Conservation (phyloP, 2,888 invertebrate genomes). For the Erebia aethiops region DNA sequence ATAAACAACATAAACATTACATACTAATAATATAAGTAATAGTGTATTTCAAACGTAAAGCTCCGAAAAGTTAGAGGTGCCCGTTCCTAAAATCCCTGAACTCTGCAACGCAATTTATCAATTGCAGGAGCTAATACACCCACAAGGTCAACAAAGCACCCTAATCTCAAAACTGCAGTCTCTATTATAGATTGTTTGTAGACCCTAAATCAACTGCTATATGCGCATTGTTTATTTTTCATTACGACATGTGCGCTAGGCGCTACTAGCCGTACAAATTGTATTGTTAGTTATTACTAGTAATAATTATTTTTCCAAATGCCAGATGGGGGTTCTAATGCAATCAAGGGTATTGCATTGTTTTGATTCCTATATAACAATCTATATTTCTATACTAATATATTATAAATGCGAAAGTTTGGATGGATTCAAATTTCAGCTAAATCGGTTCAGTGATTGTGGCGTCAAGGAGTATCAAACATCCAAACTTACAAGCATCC, state of each 20-base stretch:
- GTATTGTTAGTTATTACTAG: constrained; percentile 35
- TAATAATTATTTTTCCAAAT: constrained; percentile 44
- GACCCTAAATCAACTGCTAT: constrained; percentile 31
- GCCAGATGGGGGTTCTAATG: constrained; percentile 43
- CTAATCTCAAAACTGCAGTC: constrained; percentile 26
- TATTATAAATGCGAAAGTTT: no score
- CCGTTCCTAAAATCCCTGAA: no score
- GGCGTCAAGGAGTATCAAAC: no score
- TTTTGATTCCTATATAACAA: constrained; percentile 7
- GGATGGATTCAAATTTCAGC: no score
- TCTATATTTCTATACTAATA: not conserved
- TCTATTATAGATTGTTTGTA: constrained; percentile 23
- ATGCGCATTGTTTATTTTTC: constrained; percentile 49
- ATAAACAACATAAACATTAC: no score
- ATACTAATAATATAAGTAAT: no score
- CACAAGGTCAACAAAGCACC: constrained; percentile 34
- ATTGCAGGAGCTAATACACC: constrained; percentile 29
- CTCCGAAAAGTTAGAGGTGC: no score
- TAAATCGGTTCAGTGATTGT: no score
- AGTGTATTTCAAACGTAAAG: no score
- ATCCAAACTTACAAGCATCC: no score
- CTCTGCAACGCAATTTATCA: constrained; percentile 26
- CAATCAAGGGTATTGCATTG: constrained; percentile 20
- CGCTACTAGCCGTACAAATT: constrained; percentile 42
- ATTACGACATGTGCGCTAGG: constrained; percentile 48